phyloP scores from a whole-genome alignment of 64 coral and sea anemone species.

The Catalaphyllia jardinei region DNA sequence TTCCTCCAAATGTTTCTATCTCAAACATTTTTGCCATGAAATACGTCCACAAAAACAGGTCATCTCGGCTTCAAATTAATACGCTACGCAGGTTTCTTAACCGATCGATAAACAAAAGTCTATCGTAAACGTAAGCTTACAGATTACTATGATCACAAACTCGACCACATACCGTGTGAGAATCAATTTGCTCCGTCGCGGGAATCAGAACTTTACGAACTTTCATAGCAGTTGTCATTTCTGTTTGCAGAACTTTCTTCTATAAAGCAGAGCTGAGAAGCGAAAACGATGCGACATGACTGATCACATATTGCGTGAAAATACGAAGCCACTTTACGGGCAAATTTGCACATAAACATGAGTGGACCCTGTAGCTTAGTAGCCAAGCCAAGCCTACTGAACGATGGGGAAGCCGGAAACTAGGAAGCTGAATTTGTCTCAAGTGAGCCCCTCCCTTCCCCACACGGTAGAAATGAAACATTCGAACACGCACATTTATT shows the following conservation, averaged over 20 bases:
- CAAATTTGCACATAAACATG: not conserved
- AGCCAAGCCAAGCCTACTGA: not conserved
- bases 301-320: not conserved
- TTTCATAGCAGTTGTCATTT: conserved; percentile 48
- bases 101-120: not conserved
- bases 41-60: not conserved
- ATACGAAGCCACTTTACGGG: not conserved
- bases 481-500: too few species aligned
- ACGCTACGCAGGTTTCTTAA: not conserved
- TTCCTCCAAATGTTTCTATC: not conserved
- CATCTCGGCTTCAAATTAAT: not conserved
- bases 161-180: conserved; percentile 58
- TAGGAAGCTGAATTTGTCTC: too few species aligned
- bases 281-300: not conserved
- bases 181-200: conserved; percentile 67
- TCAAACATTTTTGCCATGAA: not conserved
- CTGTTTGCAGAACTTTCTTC: not conserved
- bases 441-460: too few species aligned
- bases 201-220: conserved; percentile 71
- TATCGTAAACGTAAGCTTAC: not conserved
- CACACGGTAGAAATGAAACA: too few species aligned
- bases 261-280: not conserved
- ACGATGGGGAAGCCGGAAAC: not conserved
- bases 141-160: not conserved
- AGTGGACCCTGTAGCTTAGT: not conserved